Evolutionary conservation across 2,113 vertebrate genomes (phyloP).

Genomic region (Girardinichthys multiradiatus): DNA sequence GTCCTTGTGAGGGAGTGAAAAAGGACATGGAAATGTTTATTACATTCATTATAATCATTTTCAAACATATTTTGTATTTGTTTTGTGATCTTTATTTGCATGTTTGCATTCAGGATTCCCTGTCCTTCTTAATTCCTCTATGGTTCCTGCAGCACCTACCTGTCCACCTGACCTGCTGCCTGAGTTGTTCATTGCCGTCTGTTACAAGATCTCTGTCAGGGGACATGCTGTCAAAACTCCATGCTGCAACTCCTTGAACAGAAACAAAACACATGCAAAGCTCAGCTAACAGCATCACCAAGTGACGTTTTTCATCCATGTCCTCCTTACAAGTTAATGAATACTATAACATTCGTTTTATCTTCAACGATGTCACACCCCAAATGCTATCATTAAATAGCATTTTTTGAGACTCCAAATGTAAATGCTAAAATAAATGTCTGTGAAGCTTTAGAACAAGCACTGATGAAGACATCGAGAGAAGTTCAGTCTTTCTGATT

Average conservation of each 20-base stretch:
- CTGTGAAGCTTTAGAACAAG: too few relatives aligned
- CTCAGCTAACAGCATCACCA: too few relatives aligned
- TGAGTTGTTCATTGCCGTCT: too few relatives aligned
- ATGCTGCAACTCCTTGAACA: background rate
- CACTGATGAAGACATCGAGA: background rate
- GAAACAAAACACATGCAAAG: background rate
- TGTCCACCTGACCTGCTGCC: background rate
- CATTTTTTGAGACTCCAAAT: too few relatives aligned
- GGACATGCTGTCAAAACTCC: too few relatives aligned
- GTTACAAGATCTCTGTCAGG: background rate
- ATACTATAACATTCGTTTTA: too few relatives aligned
- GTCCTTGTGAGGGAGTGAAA: constrained; percentile 33
- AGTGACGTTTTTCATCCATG: too few relatives aligned
- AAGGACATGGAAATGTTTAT: background rate
- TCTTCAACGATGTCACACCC: background rate
- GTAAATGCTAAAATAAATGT: too few relatives aligned
- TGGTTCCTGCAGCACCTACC: background rate
- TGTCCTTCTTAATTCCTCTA: background rate
- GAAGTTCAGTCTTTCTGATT: background rate
- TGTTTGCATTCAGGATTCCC: background rate
- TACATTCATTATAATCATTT: background rate
- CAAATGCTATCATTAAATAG: too few relatives aligned
- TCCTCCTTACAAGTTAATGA: too few relatives aligned
- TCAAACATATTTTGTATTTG: background rate
- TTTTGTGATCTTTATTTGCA: background rate